A percentile compares a stretch with the other conserved stretches of the same genome.
phyloP scores from a whole-genome alignment of 2,113 vertebrate genomes.

The Haemorhous mexicanus region DNA sequence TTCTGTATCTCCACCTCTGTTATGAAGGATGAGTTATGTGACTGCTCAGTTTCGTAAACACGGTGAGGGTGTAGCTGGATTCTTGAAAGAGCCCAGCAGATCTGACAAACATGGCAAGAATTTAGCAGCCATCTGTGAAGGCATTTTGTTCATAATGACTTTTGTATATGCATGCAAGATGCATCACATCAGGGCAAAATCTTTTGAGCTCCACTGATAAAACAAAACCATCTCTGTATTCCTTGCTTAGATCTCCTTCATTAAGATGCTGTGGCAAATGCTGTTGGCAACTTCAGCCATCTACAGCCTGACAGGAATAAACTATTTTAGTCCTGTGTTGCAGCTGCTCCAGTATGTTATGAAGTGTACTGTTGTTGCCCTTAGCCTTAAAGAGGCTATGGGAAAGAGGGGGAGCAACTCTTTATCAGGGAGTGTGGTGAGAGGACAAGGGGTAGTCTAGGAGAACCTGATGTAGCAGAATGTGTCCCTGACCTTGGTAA shows the following conservation, averaged over 20 bases:
- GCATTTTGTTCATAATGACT: not conserved
- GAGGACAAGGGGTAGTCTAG: not conserved
- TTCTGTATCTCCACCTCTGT: not conserved
- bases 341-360: not conserved
- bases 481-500: not conserved
- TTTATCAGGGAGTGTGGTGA: not conserved
- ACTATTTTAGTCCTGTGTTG: not conserved
- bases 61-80: not conserved
- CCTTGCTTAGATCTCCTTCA: not conserved
- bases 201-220: not conserved
- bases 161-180: not conserved
- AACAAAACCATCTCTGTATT: not conserved
- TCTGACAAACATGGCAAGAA: constrained; percentile 11
- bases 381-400: not conserved
- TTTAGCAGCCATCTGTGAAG: not conserved
- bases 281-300: not conserved
- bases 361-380: not conserved
- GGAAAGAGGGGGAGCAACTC: not conserved
- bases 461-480: not conserved
- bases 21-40: not conserved
- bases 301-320: not conserved
- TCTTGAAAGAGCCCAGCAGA: not conserved
- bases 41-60: not conserved
- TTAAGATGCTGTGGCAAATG: not conserved
- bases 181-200: not conserved